phyloP scores from a whole-genome alignment of 1,140 invertebrate species.

The Drepana arcuata region DNA sequence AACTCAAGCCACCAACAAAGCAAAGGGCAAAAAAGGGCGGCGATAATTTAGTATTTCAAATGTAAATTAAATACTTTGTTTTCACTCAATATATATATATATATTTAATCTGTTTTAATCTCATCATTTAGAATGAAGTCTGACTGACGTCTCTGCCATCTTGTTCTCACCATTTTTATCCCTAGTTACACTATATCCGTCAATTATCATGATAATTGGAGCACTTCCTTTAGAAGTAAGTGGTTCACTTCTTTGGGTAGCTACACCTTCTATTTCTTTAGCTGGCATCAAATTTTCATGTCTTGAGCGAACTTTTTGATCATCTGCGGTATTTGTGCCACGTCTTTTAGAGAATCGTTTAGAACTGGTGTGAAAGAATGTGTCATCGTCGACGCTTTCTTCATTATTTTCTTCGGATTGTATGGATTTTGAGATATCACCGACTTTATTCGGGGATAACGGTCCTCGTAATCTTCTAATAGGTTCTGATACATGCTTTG shows the following conservation, averaged over 20 bases:
- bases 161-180: conserved; percentile 56
- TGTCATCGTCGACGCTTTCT: conserved; percentile 39
- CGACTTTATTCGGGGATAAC: conserved; percentile 28
- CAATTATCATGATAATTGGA: conserved; percentile 48
- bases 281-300: conserved; percentile 37
- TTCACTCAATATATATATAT: too few species aligned
- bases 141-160: conserved; percentile 40
- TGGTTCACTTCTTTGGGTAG: conserved; percentile 2
- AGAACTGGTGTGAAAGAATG: conserved; percentile 45
- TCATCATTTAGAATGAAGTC: conserved; percentile 22
- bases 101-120: conserved; percentile 4
- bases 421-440: conserved; percentile 19
- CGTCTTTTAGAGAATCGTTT: conserved; percentile 45
- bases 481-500: conserved; percentile 45
- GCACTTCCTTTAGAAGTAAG: conserved; percentile 25
- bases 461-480: conserved; percentile 47
- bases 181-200: conserved; percentile 60
- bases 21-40: conserved; percentile 64
- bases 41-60: too few species aligned
- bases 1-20: conserved; percentile 37
- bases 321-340: conserved; percentile 49
- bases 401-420: conserved; percentile 35
- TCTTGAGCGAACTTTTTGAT: conserved; percentile 50
- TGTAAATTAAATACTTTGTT: too few species aligned
- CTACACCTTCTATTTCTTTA: conserved; percentile 4